Evolutionary conservation across 2,113 vertebrate species (phyloP).

Genomic region (Dipodomys ordii): DNA sequence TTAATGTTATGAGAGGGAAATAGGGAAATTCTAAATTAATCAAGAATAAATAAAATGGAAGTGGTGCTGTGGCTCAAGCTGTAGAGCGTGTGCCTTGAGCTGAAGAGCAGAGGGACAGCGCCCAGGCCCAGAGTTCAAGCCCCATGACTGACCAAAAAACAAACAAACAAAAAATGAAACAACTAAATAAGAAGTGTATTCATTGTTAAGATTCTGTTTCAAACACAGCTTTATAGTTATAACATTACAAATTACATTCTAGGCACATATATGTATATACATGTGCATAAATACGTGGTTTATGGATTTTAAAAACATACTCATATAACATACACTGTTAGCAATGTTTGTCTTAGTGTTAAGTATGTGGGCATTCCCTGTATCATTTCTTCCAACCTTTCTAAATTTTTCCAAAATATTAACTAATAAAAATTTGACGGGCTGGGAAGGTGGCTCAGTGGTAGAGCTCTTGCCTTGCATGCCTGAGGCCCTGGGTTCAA

Average conservation of each 20-base stretch:
- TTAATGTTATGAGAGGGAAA: not conserved
- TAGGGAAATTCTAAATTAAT: not conserved
- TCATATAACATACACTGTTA: not conserved
- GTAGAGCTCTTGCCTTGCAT: too few species aligned
- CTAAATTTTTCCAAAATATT: not conserved
- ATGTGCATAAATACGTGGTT: not conserved
- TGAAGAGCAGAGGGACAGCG: too few species aligned
- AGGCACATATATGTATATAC: not conserved
- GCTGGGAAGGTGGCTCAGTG: too few species aligned
- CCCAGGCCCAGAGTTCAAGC: too few species aligned
- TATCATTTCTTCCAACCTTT: not conserved
- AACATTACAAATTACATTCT: not conserved
- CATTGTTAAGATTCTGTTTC: conserved; percentile 21
- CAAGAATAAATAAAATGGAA: not conserved
- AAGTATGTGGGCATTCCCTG: not conserved
- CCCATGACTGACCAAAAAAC: too few species aligned
- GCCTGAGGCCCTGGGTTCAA: too few species aligned
- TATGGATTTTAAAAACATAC: conserved; percentile 1
- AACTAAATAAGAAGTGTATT: not conserved
- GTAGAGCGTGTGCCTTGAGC: too few species aligned
- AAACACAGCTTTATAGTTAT: not conserved
- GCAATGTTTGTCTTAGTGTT: not conserved
- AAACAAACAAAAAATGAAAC: not conserved
- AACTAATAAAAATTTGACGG: not conserved
- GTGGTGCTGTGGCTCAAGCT: too few species aligned